Evolutionary conservation across 2,113 vertebrate species (phyloP).

Genomic region (Platysteira castanea): DNA sequence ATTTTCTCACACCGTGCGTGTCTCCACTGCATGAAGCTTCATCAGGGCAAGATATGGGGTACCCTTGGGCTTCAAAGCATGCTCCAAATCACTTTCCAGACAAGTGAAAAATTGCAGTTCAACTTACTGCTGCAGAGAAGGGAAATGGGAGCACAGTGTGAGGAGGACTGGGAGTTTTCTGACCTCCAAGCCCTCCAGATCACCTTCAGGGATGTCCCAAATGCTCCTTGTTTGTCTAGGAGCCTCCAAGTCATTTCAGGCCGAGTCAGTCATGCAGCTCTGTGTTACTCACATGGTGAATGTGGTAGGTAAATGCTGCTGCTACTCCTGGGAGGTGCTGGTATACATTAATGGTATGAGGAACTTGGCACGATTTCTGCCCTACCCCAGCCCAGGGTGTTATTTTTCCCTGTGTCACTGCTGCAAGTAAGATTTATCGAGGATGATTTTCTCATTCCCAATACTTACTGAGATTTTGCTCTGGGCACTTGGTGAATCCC

Average conservation of each 20-base stretch:
- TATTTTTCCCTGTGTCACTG: neutral
- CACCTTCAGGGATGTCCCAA: neutral
- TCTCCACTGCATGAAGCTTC: neutral
- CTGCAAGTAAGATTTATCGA: neutral
- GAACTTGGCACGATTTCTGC: neutral
- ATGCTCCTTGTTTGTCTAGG: neutral
- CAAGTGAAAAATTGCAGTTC: neutral
- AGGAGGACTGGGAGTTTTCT: neutral
- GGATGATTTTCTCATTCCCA: neutral
- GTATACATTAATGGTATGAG: neutral
- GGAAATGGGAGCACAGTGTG: neutral
- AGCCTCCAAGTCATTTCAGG: neutral
- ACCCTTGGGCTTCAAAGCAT: neutral
- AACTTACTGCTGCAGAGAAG: neutral
- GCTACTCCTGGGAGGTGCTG: neutral
- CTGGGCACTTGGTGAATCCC: neutral
- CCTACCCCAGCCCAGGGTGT: neutral
- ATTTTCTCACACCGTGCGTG: accelerated
- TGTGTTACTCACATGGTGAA: neutral
- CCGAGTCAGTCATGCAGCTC: neutral
- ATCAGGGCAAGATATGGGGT: neutral
- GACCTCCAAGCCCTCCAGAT: neutral
- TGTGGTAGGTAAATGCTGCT: neutral
- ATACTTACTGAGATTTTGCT: neutral
- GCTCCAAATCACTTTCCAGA: neutral